Conservation (phyloP, 2,797 vertebrate species). For the Remorina albescens region DNA sequence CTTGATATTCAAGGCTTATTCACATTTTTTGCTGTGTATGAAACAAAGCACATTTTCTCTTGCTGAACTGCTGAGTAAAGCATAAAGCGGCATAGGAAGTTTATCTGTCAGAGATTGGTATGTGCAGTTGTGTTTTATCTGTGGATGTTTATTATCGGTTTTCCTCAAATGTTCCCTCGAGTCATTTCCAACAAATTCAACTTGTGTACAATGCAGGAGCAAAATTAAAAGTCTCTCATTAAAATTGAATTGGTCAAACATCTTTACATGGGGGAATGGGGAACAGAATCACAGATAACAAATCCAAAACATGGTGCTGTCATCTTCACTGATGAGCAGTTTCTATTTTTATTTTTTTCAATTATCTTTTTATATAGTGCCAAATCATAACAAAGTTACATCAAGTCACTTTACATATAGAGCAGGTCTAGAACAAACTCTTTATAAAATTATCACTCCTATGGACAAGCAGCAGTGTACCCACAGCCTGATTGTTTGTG, state of each 20-base stretch:
- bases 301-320: slow-evolving; percentile 36
- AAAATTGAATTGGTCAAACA: slow-evolving; percentile 67
- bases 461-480: slow-evolving; percentile 45
- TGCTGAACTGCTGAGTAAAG: slow-evolving; percentile 72
- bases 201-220: slow-evolving; percentile 38
- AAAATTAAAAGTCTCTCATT: slow-evolving; percentile 76
- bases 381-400: no score
- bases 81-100: slow-evolving; percentile 55
- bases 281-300: slow-evolving; percentile 39
- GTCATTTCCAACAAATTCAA: slow-evolving; percentile 34
- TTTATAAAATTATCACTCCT: no score
- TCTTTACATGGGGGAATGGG: no score
- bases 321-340: slow-evolving; percentile 9
- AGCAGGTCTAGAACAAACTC: no score
- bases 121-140: slow-evolving; percentile 49
- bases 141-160: slow-evolving; percentile 68
- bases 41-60: slow-evolving; percentile 63
- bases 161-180: slow-evolving; percentile 43
- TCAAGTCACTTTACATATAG: no score
- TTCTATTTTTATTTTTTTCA: no score
- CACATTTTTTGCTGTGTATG: slow-evolving; percentile 74
- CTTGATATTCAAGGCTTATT: slow-evolving; percentile 72
- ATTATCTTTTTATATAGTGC: no score
- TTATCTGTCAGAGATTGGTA: slow-evolving; percentile 46
- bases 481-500: slow-evolving; percentile 63